A percentile compares a stretch with the other conserved stretches of the same genome.
Evolutionary conservation across 2,113 vertebrate species (phyloP).

Genomic region (Aplodontia rufa): DNA sequence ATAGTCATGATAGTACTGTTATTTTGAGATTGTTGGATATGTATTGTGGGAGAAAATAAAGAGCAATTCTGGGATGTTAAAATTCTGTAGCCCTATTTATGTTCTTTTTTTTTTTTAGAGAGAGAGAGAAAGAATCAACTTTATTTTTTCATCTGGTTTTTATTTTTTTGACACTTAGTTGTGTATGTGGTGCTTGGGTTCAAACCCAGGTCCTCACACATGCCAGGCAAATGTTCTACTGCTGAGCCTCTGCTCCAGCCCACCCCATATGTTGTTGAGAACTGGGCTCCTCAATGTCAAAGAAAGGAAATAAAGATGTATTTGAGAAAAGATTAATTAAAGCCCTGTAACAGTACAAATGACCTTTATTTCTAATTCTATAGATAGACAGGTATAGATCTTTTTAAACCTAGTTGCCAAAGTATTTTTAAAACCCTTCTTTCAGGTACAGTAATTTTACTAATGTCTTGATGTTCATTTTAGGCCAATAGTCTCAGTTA

Average conservation of each 20-base stretch:
- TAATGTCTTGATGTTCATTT: background rate
- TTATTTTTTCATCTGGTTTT: no score
- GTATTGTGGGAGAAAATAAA: background rate
- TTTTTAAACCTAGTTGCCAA: background rate
- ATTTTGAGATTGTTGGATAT: background rate
- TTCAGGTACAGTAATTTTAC: background rate
- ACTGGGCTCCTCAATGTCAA: background rate
- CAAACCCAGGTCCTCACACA: no score
- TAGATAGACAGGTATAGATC: background rate
- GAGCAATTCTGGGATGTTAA: background rate
- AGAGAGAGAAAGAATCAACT: no score
- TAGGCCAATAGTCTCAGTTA: background rate
- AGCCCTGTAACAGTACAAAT: background rate
- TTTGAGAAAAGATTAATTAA: background rate
- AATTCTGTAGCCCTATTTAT: no score
- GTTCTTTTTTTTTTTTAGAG: no score
- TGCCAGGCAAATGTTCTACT: no score
- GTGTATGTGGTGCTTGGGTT: no score
- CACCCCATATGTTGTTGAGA: background rate
- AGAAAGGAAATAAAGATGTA: constrained; percentile 5
- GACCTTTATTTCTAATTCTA: background rate
- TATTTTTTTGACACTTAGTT: no score
- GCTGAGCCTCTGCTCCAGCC: no score
- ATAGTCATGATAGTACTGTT: background rate
- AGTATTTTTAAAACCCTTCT: background rate